Evolutionary conservation across 2,797 vertebrate species (phyloP).

Genomic region (Sebastes dallii): DNA sequence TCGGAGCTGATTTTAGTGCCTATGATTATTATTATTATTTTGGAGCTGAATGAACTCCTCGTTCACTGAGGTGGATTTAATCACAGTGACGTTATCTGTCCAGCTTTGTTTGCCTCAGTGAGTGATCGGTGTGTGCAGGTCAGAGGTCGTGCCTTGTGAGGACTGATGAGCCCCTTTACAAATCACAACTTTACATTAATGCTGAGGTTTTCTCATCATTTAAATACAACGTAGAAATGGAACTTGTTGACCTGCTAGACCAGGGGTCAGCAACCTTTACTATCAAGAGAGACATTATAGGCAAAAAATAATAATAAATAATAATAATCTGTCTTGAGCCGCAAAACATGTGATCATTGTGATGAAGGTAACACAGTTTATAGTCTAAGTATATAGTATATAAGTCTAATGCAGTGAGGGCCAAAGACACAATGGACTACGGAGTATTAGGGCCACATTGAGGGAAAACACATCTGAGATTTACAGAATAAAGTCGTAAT

Average conservation of each 20-base stretch:
- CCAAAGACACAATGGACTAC: too few species aligned
- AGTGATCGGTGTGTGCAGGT: background rate
- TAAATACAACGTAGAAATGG: background rate
- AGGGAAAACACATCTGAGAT: too few species aligned
- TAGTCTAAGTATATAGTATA: too few species aligned
- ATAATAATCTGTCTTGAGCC: too few species aligned
- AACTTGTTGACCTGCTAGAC: background rate
- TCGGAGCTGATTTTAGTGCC: conserved; percentile 46
- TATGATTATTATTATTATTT: background rate
- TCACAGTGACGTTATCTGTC: background rate
- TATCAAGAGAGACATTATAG: too few species aligned
- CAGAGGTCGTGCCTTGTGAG: conserved; percentile 31
- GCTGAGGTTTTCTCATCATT: background rate
- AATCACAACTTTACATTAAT: background rate
- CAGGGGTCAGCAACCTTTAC: too few species aligned
- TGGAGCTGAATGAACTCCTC: background rate
- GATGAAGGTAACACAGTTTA: too few species aligned
- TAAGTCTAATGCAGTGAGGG: too few species aligned
- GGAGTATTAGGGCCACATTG: too few species aligned
- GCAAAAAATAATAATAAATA: too few species aligned
- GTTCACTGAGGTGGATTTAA: background rate
- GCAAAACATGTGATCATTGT: too few species aligned
- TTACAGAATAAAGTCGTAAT: too few species aligned
- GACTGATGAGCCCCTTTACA: background rate
- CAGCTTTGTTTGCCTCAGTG: background rate